Evolutionary conservation across 1,140 invertebrate species (phyloP).

Genomic region (Lasioglossum albipes): DNA sequence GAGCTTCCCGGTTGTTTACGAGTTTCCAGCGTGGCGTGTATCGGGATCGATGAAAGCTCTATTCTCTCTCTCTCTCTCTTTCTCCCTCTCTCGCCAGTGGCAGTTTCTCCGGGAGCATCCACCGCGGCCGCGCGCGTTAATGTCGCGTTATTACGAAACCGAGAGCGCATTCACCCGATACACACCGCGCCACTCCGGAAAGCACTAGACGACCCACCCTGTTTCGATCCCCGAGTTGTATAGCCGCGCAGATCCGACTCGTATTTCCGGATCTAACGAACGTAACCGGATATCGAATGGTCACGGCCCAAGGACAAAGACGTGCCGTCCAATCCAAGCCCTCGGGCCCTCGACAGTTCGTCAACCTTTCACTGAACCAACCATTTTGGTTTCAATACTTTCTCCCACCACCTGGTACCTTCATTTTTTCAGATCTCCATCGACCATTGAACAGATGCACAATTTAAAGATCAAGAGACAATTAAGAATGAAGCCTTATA

Average conservation of each 20-base stretch:
- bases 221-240: neutral
- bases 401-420: too few relatives aligned
- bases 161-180: neutral
- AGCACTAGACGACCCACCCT: neutral
- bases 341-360: neutral
- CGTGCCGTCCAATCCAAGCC: too few relatives aligned
- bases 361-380: too few relatives aligned
- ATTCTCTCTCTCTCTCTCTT: neutral
- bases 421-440: too few relatives aligned
- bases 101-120: slow-evolving; percentile 3
- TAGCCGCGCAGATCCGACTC: neutral
- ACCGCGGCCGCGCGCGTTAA: slow-evolving; percentile 6
- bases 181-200: neutral
- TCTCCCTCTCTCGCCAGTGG: too few relatives aligned
- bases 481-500: too few relatives aligned
- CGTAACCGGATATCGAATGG: neutral
- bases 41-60: slow-evolving; percentile 38
- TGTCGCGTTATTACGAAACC: slow-evolving; percentile 22
- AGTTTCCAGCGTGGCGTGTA: slow-evolving; percentile 16
- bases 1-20: slow-evolving; percentile 28
- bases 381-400: too few relatives aligned
- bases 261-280: neutral
- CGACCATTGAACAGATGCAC: too few relatives aligned
- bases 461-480: too few relatives aligned
- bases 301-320: neutral